Evolutionary conservation across 53 echinoderm and acorn worm species (phyloP), one percentile per base, ranked within the genome.

Genomic region (Echinarachnius parma): DNA sequence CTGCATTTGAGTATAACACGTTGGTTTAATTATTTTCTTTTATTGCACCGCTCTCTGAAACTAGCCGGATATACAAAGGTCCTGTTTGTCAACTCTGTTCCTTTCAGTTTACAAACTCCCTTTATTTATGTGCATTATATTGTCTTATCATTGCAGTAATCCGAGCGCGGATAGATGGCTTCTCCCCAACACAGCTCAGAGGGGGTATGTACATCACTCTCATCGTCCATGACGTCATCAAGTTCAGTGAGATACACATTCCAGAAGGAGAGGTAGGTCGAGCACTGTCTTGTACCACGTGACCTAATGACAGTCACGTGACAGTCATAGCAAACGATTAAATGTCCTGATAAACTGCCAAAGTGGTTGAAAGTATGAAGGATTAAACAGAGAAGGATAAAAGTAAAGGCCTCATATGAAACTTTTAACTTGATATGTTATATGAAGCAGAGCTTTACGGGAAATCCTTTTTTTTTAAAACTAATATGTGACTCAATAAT

Each of bases 201-300:
- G 79, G 66, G 24, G 70, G 76, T 23, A 87, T 91, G 87, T 83
- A 70, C 63, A 86, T 89, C 23, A 70, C 82, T 1, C 65, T 93
- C 21, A 86, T 82, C 19, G 86, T 93, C 9, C 32, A 59, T n/a
- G 82, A 89, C 32, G 86, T 85, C 18, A 66, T 93, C 23, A 82
- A 89, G 62, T 89, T 66, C 45, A 87, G 79, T 14, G 88, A 89
- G 25, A 89, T 92, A 26, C 78, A 81, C 63, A 92, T 92, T 9
- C 92, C 92, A 10, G 79, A 59, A 22, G 92, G 88, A 36, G 92
- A 92, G 88, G 92, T 92, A 77, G 67, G 81, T 34, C 0, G 32
- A 5, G 1, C 23, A 28, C n/a, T n/a, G n/a, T n/a, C n/a, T n/a
- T 31, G 20, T 39, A 39, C 13, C 13, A 9, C 39, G 13, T 39